These are phyloP conservation scores for Telenomus remus DNA, from an alignment of 1,140 invertebrate genomes.

Conservation along the genomic window DNA sequence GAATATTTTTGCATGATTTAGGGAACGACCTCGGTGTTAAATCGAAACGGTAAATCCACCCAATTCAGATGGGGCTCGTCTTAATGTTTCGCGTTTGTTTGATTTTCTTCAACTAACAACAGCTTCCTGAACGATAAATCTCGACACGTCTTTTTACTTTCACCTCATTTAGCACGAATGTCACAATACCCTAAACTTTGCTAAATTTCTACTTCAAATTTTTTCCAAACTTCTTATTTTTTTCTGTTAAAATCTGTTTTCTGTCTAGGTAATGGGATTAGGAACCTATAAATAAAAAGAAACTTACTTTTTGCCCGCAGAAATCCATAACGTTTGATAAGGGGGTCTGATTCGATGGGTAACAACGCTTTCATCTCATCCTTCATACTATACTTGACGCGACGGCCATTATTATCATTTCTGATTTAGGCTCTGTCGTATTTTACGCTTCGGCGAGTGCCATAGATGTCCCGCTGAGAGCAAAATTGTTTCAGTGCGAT, in stretches of 20 bases:
- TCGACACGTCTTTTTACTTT: neutral
- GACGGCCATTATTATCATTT: slow-evolving; percentile 37
- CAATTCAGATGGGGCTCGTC: slow-evolving; percentile 15
- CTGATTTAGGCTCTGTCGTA: slow-evolving; percentile 52
- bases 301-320: neutral
- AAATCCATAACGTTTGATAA: slow-evolving; percentile 31
- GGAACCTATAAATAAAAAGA: too few relatives aligned
- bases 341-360: slow-evolving; percentile 34
- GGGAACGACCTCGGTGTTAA: slow-evolving; percentile 15
- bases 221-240: too few relatives aligned
- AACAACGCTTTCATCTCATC: slow-evolving; percentile 42
- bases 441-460: slow-evolving; percentile 52
- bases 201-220: too few relatives aligned
- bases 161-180: neutral
- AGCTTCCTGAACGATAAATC: slow-evolving; percentile 1
- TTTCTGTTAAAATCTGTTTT: too few relatives aligned
- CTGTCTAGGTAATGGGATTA: too few relatives aligned
- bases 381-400: slow-evolving; percentile 39
- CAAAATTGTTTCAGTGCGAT: slow-evolving; percentile 53
- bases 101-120: slow-evolving; percentile 12
- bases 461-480: slow-evolving; percentile 41
- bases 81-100: slow-evolving; percentile 22
- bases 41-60: slow-evolving; percentile 30
- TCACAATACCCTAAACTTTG: too few relatives aligned
- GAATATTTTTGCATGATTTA: slow-evolving; percentile 44